Evolutionary conservation across 2,797 vertebrate species (phyloP), one percentile per base, ranked within the genome.

Genomic region (Sebastes kiyomatsui): DNA sequence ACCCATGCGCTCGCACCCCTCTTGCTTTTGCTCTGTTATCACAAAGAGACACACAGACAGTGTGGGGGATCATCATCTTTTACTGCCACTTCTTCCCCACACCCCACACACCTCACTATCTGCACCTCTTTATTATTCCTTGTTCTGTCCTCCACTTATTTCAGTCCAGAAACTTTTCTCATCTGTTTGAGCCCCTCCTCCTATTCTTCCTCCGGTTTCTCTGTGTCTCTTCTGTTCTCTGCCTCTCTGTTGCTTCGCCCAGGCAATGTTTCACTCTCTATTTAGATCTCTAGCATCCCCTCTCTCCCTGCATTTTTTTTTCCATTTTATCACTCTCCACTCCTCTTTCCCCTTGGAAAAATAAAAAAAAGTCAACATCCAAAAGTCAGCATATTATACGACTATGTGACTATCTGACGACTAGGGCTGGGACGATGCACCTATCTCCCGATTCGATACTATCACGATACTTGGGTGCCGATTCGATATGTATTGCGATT

Each of bases 141-240:
- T 58, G 61, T 85, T 76, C 68, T 61, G 60, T 83, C 58, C 66
- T 60, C 25, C 25, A 68, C 79, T 84, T 30, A 80, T 75, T 86
- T 83, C 72, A 66, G 75, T 22, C 52, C 60, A 66, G 61, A 88
- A 89, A 82, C 78, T 86, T 88, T 82, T 85, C 61, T 81, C 80
- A 84, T 92, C 78, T 72, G 35, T 81, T 67, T 77, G 79, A 72
- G 68, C 76, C 59, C 71, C 70, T 70, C 80, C 80, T 82, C 56
- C 71, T 60, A 23, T 83, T 86, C 62, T 65, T 72, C 65, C 55
- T 78, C 33, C 46, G 23, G 42, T 70, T 59, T 64, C 56, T 65
- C 80, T 20, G 27, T 49, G 20, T 33, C 56, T 67, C 46, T 61
- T 52, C 33, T 49, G 56, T 42, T 52, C 46, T 71, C 38, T 35